Conservation (phyloP, 2,113 vertebrate species). For the Dinomys branickii region DNA sequence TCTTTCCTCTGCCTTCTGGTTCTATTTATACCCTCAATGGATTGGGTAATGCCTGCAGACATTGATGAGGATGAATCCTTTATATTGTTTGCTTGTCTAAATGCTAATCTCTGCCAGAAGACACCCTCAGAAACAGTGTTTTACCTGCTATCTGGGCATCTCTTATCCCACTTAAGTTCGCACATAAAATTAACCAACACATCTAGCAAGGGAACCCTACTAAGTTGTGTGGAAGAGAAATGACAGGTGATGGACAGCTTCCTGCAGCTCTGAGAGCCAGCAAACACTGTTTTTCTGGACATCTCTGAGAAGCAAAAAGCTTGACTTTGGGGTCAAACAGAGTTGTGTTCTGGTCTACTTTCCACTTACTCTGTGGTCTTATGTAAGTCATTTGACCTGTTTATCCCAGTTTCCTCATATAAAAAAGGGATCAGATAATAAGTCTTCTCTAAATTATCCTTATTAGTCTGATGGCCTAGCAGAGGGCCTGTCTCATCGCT, state of each 20-base stretch:
- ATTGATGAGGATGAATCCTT: not conserved
- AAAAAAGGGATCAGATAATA: not conserved
- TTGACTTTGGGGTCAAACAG: not conserved
- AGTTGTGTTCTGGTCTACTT: not conserved
- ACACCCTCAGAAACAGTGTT: not conserved
- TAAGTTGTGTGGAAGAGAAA: not conserved
- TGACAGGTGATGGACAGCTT: not conserved
- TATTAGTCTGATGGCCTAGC: not conserved
- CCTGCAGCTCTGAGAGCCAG: not conserved
- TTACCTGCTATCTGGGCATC: not conserved
- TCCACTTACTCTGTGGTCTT: not conserved
- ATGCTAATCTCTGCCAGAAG: not conserved
- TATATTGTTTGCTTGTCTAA: not conserved
- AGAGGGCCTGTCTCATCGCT: not conserved
- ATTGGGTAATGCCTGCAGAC: not conserved
- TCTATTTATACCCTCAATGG: not conserved
- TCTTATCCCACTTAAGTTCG: not conserved
- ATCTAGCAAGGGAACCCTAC: not conserved
- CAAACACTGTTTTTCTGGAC: not conserved
- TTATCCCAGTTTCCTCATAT: not conserved
- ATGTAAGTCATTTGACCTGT: not conserved
- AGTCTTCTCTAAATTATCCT: not conserved
- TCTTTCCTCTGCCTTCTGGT: not conserved
- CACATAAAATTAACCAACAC: not conserved
- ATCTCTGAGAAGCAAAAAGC: not conserved